Percentiles rank a stretch among this genome's conserved stretches.
Conservation (phyloP, 2,797 vertebrate species). For the Ceyx erithaca region DNA sequence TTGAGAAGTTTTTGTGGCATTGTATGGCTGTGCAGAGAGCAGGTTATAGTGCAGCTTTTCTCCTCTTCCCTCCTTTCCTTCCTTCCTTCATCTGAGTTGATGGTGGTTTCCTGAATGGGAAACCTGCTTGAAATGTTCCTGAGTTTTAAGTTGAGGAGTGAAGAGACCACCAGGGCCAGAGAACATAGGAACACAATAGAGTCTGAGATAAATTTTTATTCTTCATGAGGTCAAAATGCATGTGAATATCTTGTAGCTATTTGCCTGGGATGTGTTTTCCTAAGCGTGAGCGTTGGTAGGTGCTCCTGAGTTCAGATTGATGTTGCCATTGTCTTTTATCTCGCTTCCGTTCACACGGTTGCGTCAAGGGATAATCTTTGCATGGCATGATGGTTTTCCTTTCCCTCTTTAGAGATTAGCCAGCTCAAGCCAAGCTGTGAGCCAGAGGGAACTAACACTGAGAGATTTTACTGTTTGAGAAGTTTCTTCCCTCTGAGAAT, state of each 20-base stretch:
- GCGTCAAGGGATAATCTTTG: not conserved
- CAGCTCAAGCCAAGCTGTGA: not conserved
- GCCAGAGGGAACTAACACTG: not conserved
- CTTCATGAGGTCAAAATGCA: not conserved
- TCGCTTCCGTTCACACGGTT: not conserved
- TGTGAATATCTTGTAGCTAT: not conserved
- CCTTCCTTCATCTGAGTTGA: not conserved
- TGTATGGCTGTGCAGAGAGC: not conserved
- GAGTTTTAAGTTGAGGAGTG: not conserved
- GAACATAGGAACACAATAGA: not conserved
- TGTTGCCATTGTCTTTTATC: slow-evolving; percentile 4
- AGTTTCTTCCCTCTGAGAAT: not conserved
- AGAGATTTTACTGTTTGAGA: not conserved
- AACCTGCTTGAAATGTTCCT: not conserved
- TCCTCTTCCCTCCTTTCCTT: not conserved
- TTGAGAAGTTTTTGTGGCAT: not conserved
- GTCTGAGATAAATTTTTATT: not conserved
- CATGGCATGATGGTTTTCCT: not conserved
- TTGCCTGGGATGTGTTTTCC: not conserved
- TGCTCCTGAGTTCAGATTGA: not conserved
- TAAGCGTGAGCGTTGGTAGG: not conserved
- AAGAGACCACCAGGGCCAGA: not conserved
- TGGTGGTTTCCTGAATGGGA: not conserved
- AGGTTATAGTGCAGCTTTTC: not conserved
- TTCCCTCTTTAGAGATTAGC: not conserved